A percentile compares a stretch with the other conserved stretches of the same genome.
Conservation (phyloP, 2,113 vertebrate species). For the Scomber colias region DNA sequence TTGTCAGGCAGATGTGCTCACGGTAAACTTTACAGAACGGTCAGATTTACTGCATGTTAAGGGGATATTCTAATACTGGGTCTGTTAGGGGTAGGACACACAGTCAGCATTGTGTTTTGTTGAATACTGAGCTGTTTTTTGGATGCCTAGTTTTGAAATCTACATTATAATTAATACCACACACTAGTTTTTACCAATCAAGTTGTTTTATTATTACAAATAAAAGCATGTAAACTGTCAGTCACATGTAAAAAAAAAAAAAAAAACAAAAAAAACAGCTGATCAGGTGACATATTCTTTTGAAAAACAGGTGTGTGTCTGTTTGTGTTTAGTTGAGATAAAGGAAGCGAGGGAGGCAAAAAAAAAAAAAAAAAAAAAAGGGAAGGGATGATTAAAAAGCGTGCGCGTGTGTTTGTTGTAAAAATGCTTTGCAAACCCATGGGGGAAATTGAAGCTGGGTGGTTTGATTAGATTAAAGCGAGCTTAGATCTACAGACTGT, state of each 20-base stretch:
- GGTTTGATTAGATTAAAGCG: conserved; percentile 65
- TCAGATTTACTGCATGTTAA: too few species aligned
- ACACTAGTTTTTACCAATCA: too few species aligned
- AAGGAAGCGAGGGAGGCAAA: background rate
- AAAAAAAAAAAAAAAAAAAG: conserved; percentile 2
- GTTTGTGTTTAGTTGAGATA: background rate
- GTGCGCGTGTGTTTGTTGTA: conserved; percentile 10
- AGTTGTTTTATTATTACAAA: conserved; percentile 1
- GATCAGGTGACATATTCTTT: background rate
- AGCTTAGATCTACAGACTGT: conserved; percentile 51
- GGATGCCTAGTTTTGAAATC: too few species aligned
- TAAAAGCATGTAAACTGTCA: background rate
- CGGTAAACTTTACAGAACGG: background rate
- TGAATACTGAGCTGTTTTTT: too few species aligned
- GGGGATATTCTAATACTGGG: background rate
- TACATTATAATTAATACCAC: too few species aligned
- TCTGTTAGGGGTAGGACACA: background rate
- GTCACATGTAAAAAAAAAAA: background rate
- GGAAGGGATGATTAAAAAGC: background rate
- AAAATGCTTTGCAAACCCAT: conserved; percentile 12
- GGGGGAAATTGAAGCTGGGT: conserved; percentile 20
- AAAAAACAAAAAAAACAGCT: too few species aligned
- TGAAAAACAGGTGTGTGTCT: background rate
- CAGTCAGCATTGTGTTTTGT: too few species aligned
- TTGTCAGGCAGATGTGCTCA: background rate